phyloP scores from a whole-genome alignment of 2,888 invertebrate genomes.

The Caenorhabditis afra region DNA sequence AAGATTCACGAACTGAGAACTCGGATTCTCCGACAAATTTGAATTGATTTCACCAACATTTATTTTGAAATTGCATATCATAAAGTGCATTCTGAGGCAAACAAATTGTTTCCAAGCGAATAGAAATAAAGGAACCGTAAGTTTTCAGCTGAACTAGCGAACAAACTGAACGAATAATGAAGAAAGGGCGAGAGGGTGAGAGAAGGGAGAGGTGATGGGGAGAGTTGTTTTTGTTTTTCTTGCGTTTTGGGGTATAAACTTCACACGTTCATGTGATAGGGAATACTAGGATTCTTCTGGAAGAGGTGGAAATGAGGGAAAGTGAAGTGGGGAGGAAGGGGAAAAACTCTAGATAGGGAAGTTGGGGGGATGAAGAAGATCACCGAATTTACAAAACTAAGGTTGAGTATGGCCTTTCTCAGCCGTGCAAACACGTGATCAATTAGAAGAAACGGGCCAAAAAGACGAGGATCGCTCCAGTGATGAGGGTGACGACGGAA shows the following conservation, averaged over 20 bases:
- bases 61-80: no score
- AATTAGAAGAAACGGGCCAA: conserved; percentile 5
- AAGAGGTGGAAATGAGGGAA: not conserved
- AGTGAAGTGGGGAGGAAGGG: not conserved
- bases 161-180: conserved; percentile 34
- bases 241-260: conserved; percentile 8
- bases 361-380: not conserved
- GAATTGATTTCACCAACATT: not conserved
- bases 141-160: conserved; percentile 35
- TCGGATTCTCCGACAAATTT: not conserved
- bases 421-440: not conserved
- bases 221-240: conserved; percentile 2
- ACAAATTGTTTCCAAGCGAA: no score
- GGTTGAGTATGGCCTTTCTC: not conserved
- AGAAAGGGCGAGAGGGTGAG: not conserved
- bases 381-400: conserved; percentile 52
- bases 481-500: conserved; percentile 15
- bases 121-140: conserved; percentile 26
- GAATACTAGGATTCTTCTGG: conserved; percentile 41
- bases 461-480: not conserved
- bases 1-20: not conserved
- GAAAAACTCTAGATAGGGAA: not conserved
- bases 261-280: conserved; percentile 51
- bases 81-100: no score
- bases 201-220: not conserved